Conservation (phyloP, 2,888 invertebrate species). For the Byasa hedistus region DNA sequence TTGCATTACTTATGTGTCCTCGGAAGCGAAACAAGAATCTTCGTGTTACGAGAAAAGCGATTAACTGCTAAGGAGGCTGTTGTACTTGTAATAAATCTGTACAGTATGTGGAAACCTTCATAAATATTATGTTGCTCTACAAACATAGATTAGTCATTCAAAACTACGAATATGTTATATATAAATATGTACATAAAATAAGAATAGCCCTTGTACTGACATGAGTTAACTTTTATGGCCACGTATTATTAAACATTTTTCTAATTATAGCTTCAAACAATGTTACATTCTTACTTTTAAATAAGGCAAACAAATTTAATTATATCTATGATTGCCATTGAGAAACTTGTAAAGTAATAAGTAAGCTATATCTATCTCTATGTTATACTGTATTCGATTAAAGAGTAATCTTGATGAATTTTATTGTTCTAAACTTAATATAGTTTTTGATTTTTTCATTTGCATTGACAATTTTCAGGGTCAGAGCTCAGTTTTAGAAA, state of each 20-base stretch:
- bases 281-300: neutral
- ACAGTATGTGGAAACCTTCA: neutral
- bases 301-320: too few species aligned
- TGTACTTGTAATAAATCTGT: neutral
- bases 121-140: neutral
- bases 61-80: neutral
- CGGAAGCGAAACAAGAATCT: too few species aligned
- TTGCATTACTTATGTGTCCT: too few species aligned
- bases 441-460: too few species aligned
- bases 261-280: neutral
- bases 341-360: too few species aligned
- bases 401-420: neutral
- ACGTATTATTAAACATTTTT: neutral
- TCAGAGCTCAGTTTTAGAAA: neutral
- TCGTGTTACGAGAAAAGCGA: too few species aligned
- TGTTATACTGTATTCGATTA: too few species aligned
- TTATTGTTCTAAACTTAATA: neutral
- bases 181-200: too few species aligned
- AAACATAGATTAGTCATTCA: neutral
- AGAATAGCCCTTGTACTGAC: neutral
- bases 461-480: neutral
- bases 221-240: neutral
- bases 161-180: neutral
- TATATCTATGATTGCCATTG: too few species aligned
- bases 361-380: too few species aligned